phyloP scores from a whole-genome alignment of 2,888 invertebrate species.

The Caenorhabditis virilis region DNA sequence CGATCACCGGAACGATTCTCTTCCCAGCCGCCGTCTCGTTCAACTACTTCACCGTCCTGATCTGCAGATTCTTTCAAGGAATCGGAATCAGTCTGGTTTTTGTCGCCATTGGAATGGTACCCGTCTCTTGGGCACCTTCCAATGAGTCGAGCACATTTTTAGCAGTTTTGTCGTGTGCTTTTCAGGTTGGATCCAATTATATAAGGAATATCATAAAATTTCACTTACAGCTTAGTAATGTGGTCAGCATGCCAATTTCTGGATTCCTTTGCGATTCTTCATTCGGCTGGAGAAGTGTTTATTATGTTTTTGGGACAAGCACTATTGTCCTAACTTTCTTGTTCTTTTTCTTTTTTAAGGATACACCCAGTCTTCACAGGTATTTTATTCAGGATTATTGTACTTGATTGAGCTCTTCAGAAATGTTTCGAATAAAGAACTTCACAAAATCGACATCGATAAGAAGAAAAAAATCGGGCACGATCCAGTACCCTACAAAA shows the following conservation, averaged over 20 bases:
- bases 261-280: conserved; percentile 35
- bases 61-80: conserved; percentile 29
- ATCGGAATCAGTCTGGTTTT: conserved; percentile 23
- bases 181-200: conserved; percentile 1
- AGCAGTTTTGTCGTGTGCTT: conserved; percentile 27
- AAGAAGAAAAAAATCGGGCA: neutral
- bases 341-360: conserved; percentile 22
- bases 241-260: conserved; percentile 41
- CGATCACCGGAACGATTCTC: conserved; percentile 19
- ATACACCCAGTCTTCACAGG: neutral
- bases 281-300: conserved; percentile 36
- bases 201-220: neutral
- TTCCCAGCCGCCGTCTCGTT: conserved; percentile 14
- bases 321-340: conserved; percentile 12
- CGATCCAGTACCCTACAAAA: conserved; percentile 30
- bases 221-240: conserved; percentile 28
- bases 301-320: conserved; percentile 30
- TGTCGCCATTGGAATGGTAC: conserved; percentile 25
- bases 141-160: conserved; percentile 28
- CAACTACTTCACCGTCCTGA: conserved; percentile 10
- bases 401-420: neutral
- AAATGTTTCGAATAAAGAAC: conserved; percentile 7
- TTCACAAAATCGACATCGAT: neutral
- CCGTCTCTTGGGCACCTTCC: conserved; percentile 25
- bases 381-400: too few species aligned